Conservation (phyloP, 2,113 vertebrate species). For the Copsychus sechellarum region DNA sequence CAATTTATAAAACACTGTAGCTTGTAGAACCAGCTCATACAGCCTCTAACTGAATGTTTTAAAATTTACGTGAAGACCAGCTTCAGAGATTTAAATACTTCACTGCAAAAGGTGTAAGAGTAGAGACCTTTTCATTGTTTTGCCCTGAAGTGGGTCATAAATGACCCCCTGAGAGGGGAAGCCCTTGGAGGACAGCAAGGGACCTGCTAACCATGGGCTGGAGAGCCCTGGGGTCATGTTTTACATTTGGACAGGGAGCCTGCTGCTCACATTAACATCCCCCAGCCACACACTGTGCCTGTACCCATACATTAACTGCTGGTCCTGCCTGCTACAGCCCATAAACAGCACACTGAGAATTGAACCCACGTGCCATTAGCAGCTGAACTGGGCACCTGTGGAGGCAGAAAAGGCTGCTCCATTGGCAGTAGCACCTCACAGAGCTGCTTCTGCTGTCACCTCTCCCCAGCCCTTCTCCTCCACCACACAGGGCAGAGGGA, state of each 20-base stretch:
- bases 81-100: slow-evolving; percentile 48
- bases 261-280: slow-evolving; percentile 1
- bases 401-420: neutral
- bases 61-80: neutral
- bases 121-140: neutral
- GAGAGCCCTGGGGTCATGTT: slow-evolving; percentile 44
- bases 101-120: slow-evolving; percentile 23
- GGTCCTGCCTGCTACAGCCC: slow-evolving; percentile 21
- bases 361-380: neutral
- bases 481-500: neutral
- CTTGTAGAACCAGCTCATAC: neutral
- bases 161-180: neutral
- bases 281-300: neutral
- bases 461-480: neutral
- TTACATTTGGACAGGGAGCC: slow-evolving; percentile 29
- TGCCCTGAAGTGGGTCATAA: slow-evolving; percentile 16
- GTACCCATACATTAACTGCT: slow-evolving; percentile 44
- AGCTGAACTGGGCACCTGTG: neutral
- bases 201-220: neutral
- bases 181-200: neutral
- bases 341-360: neutral
- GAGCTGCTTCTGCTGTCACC: neutral
- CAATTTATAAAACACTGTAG: neutral
- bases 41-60: neutral
- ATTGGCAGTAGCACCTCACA: fast-evolving